Evolutionary conservation across 2,888 invertebrate species (phyloP).

Genomic region (Paralinhomoeus sp.): DNA sequence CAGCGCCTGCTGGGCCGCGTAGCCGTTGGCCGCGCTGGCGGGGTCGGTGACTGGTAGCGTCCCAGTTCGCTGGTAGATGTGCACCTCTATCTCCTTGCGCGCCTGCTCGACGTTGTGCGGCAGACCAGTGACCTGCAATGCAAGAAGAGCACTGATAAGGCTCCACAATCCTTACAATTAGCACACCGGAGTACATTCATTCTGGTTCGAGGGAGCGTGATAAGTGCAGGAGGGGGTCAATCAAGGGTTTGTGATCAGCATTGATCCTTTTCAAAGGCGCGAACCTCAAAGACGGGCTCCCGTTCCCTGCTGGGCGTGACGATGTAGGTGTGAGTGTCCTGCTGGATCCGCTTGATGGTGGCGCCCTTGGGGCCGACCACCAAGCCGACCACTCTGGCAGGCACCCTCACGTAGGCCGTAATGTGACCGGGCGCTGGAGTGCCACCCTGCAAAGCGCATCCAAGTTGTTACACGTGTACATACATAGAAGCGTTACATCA

Average conservation of each 20-base stretch:
- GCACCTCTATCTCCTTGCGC: constrained; percentile 82
- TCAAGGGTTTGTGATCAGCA: too few species aligned
- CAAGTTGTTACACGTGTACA: too few species aligned
- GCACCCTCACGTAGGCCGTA: constrained; percentile 77
- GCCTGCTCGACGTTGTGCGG: constrained; percentile 92
- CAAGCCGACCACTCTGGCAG: constrained; percentile 90
- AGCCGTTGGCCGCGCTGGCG: too few species aligned
- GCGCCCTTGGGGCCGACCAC: constrained; percentile 98
- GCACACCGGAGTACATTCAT: too few species aligned
- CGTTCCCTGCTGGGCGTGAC: constrained; percentile 93
- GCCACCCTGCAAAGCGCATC: constrained; percentile 11
- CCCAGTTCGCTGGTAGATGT: constrained; percentile 76
- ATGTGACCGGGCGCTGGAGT: constrained; percentile 41
- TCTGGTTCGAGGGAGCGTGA: too few species aligned
- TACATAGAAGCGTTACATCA: too few species aligned
- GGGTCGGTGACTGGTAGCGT: not conserved
- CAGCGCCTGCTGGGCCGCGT: too few species aligned
- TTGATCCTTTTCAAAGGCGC: too few species aligned
- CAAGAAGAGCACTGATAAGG: too few species aligned
- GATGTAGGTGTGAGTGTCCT: constrained; percentile 95
- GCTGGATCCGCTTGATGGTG: constrained; percentile 96
- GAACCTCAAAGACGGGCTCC: constrained; percentile 77
- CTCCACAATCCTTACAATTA: too few species aligned
- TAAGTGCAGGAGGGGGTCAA: too few species aligned
- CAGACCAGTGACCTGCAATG: constrained; percentile 60